These are phyloP conservation scores for Nipponia nippon DNA, from an alignment of 2,113 vertebrate species.

Conservation along the genomic window DNA sequence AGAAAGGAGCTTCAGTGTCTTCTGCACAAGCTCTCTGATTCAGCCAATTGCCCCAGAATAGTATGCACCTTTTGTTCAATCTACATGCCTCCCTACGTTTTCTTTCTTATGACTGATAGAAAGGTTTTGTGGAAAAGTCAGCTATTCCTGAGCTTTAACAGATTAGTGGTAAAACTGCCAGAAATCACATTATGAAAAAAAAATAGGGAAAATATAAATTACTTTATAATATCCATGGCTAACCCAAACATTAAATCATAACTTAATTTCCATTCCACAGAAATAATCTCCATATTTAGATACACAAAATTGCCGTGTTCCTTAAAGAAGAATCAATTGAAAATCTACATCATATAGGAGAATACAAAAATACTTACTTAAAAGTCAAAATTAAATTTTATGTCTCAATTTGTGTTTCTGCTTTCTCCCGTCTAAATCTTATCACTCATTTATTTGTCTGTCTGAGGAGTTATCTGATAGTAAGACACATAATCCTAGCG, in stretches of 20 bases:
- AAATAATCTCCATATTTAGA: neutral
- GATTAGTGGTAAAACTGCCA: neutral
- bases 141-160: neutral
- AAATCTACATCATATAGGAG: neutral
- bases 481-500: neutral
- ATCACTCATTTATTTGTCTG: neutral
- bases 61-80: neutral
- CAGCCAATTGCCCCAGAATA: neutral
- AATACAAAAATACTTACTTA: neutral
- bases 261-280: neutral
- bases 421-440: neutral
- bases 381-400: neutral
- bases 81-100: neutral
- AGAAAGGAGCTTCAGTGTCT: neutral
- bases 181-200: neutral
- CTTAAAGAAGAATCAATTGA: neutral
- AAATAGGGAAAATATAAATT: neutral
- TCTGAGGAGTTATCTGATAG: neutral
- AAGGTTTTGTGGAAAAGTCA: neutral
- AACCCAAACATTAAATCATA: neutral
- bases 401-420: neutral
- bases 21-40: neutral
- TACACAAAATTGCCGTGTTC: neutral
- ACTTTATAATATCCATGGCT: neutral
- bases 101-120: neutral